Evolutionary conservation across 2,888 invertebrate species (phyloP), one percentile per base, ranked within the genome.

Genomic region (Tolmerus cingulatus): DNA sequence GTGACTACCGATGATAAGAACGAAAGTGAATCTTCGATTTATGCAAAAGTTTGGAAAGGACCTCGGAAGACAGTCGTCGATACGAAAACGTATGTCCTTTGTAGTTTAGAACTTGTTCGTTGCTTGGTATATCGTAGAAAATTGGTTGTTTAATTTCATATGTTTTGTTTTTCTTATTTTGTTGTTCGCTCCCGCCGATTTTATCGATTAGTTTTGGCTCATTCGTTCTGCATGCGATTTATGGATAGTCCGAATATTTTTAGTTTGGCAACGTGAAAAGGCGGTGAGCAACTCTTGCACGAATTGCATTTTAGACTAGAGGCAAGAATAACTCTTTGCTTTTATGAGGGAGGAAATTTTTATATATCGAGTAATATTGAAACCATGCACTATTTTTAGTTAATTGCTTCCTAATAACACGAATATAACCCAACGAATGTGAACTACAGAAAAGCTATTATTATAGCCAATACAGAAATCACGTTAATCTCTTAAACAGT

Each of bases 11-110:
- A 90, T 87, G 89, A 89, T 79, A 90, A 90, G 88, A 88, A 89
- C 74, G 90, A 90, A 88, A 91, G 90, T 89, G 91, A 91, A 86
- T 86, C 86, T 37, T 87, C 89, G 37, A 92, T 92, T 86, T 93
- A 93, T 89, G 92, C 92, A 87, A 92, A 93, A 91, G 93, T 93
- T 89, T 93, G 93, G 93, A 93, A 93, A 89, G 93, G 93, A 89
- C 92, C 93, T 14, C 92, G 92, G 88, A 92, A 93, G 90, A 90
- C 92, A 87, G 91, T 91, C 89, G 91, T 91, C 89, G 92, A 92
- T 91, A 91, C 91, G 34, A 92, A 92, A 92, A 91, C 91, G 92
- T 93, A 93, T 89, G 92, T 90, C 79, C 40, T 37, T 76, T 23
- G 23, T 66, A 66, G 27, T 66, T 66, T 66, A 79, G 34, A 27